Evolutionary conservation across 2,113 vertebrate genomes (phyloP), one percentile per base, ranked within the genome.

Genomic region (Crotalus helleri): DNA sequence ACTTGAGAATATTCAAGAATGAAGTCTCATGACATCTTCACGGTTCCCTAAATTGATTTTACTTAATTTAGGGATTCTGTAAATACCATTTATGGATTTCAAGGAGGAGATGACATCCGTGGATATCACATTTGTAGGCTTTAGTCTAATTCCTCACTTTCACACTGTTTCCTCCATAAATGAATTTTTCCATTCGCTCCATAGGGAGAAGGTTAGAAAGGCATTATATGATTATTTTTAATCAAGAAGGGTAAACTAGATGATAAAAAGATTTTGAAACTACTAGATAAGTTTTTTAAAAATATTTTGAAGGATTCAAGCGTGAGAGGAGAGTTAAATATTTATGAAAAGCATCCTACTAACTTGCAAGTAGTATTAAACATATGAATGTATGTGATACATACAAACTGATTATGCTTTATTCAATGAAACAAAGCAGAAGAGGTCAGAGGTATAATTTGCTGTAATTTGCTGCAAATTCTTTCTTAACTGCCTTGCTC

Each of bases 311-410:
- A 51, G 29, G 57, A 88, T 91, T 57, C 26, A 69, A 94, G 55
- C 3, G 33, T n/a, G 11, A 93, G 58, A 94, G 58, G 8, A 92
- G 29, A 12, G 10, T 57, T 95, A 95, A 94, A 97, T 95, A 95
- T 92, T 96, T 95, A 96, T 88, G 24, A 86, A 91, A 91, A 93
- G 92, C 88, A 92, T 88, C 94, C 93, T 93, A 1, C 94, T 61
- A 4, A 13, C 93, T 85, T 87, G 96, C 93, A 95, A 96, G 96
- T 12, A 94, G 94, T 96, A 96, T 97, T 95, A 91, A 95, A 96
- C 90, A 21, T 6, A 89, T 95, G 93, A 96, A 96, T 90, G 95
- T 95, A 92, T 12, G 74, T 10, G 21, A 88, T 74, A 93, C 92
- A 93, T 0, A 89, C 90, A 95, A 95, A 94, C 88, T 24, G 87